These are phyloP conservation scores for Nomada goodeniana DNA, from an alignment of 2,888 invertebrate species.

Conservation along the genomic window DNA sequence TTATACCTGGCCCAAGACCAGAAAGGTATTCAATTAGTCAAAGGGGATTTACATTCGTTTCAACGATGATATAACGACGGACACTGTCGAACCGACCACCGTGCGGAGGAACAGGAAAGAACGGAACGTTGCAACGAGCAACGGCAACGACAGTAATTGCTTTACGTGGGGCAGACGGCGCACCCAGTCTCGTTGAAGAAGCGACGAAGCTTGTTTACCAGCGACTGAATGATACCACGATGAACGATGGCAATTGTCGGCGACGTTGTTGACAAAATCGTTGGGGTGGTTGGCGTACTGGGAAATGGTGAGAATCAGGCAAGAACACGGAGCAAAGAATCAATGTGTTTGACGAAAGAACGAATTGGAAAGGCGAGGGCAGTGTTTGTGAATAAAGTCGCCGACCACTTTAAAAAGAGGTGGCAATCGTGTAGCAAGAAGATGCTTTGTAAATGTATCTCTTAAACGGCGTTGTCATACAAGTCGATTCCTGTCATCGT, in stretches of 20 bases:
- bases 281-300: conserved; percentile 13
- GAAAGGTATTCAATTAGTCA: too few species aligned
- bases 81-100: too few species aligned
- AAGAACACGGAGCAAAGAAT: background rate
- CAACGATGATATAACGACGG: too few species aligned
- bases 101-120: too few species aligned
- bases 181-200: conserved; percentile 30
- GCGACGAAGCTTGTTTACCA: conserved; percentile 50
- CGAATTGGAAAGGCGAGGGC: conserved; percentile 4
- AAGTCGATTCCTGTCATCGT: conserved; percentile 9
- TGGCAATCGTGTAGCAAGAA: conserved; percentile 2
- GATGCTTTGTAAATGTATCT: conserved; percentile 30
- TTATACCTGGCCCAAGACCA: too few species aligned
- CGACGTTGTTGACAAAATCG: conserved; percentile 40
- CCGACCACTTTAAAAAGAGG: conserved; percentile 35
- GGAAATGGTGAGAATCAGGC: background rate
- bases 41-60: too few species aligned
- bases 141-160: conserved; percentile 47
- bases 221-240: conserved; percentile 37
- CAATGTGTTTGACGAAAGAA: conserved; percentile 1
- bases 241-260: conserved; percentile 55
- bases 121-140: background rate
- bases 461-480: conserved; percentile 56
- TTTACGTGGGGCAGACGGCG: conserved; percentile 46
- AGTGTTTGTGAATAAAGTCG: conserved; percentile 45